Base-by-base conservation (phyloP, 2,888 invertebrate genomes). In the Caenorhabditis japonica region DNA sequence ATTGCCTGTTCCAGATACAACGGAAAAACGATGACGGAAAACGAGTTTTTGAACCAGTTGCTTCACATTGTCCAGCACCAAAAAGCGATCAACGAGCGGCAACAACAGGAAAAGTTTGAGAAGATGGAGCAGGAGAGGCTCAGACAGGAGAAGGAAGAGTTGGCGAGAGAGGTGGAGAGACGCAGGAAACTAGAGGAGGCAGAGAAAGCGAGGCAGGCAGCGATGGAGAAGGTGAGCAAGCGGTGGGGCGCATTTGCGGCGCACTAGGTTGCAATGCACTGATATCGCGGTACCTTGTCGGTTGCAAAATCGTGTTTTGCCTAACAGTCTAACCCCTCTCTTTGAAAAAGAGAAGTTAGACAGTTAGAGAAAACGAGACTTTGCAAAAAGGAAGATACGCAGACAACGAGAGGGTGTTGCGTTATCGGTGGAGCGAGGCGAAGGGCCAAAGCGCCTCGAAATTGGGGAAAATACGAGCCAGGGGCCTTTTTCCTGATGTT, bases 21-120 rank as follows among this genome's bases (percentile, higher is more conserved):
- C 41, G 79, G 79, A 3, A 58, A 71, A 41, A 77, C 58, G 3
- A 77, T 79, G 73, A 75, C 75, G 10, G 79, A 79, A 47, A 59
- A 71, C 30, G 79, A 79, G 41, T 70, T 79, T 5, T 25, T 79
- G 27, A 56, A 47, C 3, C 62, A 73, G 17, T 55, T 79, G 1
- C 58, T 77, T 7, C 60, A 73, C 21, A 55, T 77, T 27, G 74
- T 79, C 10, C 69, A 79, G 39, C 69, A 71, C 10, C 75, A 79
- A 38, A 79, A 73, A 44, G 39, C 69, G 1, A 58, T 69, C 1
- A 58, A 61, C 12, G 74, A 74, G 25, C 49, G 46, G 13, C 41
- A 46, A n/a, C 68, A 62, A 41, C 44, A 47, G 23, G 62, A 69
- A 4, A 74, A 74, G 25, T 68, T 69, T 23, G 58, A 74, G 8